A percentile compares a stretch with the other conserved stretches of the same genome.
These are phyloP conservation scores for Scaptomyza tumidula DNA, from an alignment of 2,888 invertebrate species.

Conservation along the genomic window DNA sequence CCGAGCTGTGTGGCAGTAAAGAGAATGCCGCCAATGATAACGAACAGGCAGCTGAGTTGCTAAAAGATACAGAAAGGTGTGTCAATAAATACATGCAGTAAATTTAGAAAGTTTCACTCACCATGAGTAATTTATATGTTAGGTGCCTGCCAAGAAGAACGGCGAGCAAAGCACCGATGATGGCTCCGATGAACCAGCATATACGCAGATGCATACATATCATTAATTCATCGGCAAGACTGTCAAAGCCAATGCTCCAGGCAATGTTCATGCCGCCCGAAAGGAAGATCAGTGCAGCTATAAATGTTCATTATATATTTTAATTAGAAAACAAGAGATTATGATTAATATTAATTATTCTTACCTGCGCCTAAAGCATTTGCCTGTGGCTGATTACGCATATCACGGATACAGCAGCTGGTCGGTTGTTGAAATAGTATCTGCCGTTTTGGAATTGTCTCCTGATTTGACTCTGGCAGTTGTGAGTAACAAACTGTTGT, in stretches of 20 bases:
- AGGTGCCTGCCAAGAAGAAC: conserved; percentile 42
- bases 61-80: background rate
- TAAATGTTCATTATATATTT: background rate
- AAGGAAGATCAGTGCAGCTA: conserved; percentile 69
- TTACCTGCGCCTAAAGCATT: conserved; percentile 69
- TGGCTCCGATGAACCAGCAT: conserved; percentile 74
- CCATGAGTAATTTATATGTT: conserved; percentile 64
- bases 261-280: conserved; percentile 77
- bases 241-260: conserved; percentile 71
- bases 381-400: conserved; percentile 65
- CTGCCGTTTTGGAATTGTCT: conserved; percentile 5
- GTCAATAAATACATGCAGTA: background rate
- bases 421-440: conserved; percentile 34
- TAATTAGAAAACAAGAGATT: background rate
- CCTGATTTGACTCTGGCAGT: conserved; percentile 16
- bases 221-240: conserved; percentile 22
- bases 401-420: conserved; percentile 64
- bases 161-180: conserved; percentile 61
- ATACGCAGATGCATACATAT: conserved; percentile 60
- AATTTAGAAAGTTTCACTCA: conserved; percentile 31
- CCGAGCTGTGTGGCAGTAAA: conserved; percentile 31
- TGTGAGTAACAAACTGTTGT: conserved; percentile 53
- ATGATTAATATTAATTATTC: background rate
- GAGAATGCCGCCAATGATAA: conserved; percentile 63
- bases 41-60: conserved; percentile 59